A percentile compares a stretch with the other conserved stretches of the same genome.
Conservation (phyloP, 1,140 invertebrate genomes). For the Eubasilissa regina region DNA sequence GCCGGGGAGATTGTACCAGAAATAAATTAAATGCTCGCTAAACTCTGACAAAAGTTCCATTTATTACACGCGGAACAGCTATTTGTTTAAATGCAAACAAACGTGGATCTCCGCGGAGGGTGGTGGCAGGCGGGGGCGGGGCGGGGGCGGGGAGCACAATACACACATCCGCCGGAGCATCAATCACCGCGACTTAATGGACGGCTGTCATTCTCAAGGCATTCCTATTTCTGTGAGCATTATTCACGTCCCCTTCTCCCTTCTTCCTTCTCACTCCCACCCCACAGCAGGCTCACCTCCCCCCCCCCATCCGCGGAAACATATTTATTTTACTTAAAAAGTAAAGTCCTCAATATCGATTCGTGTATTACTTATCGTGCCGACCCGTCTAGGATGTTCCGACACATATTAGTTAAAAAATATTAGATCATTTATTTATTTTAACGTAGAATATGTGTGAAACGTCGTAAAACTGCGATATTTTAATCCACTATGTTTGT, state of each 20-base stretch:
- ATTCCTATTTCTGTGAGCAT: constrained; percentile 61
- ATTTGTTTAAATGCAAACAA: constrained; percentile 60
- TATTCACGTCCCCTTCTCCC: constrained; percentile 56
- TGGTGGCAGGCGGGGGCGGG: not conserved
- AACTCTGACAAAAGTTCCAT: constrained; percentile 60
- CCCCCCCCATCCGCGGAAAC: constrained; percentile 17
- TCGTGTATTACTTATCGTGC: not conserved
- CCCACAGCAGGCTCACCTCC: not conserved
- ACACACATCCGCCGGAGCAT: constrained; percentile 57
- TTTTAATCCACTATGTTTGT: too few relatives aligned
- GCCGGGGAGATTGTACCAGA: constrained; percentile 26
- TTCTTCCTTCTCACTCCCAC: not conserved
- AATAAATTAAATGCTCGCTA: constrained; percentile 56
- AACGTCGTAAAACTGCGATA: too few relatives aligned
- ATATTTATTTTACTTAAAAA: constrained; percentile 58
- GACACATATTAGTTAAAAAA: too few relatives aligned
- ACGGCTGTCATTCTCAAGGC: constrained; percentile 61
- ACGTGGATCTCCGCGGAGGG: constrained; percentile 2
- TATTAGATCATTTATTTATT: too few relatives aligned
- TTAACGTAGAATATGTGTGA: too few relatives aligned
- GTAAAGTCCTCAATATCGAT: constrained; percentile 47
- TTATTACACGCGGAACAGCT: constrained; percentile 56
- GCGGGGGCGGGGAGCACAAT: constrained; percentile 27
- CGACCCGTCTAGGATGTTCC: not conserved
- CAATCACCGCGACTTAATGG: constrained; percentile 60